phyloP scores from a whole-genome alignment of 2,888 invertebrate genomes.

The Rapana venosa region DNA sequence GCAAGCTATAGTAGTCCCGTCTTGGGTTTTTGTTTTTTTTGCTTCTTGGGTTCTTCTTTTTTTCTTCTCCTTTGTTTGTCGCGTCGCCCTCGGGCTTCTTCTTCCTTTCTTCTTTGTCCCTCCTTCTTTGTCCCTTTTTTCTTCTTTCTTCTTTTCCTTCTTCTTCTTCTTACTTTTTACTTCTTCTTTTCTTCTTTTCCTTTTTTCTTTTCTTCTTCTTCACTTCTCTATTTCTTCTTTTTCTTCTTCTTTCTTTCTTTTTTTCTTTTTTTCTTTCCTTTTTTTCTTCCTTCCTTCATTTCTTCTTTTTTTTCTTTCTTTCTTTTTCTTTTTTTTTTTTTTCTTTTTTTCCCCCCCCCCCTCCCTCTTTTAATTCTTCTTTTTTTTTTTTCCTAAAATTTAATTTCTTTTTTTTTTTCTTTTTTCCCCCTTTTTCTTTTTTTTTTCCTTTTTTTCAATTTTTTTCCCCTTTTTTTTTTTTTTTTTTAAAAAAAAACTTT shows the following conservation, averaged over 20 bases:
- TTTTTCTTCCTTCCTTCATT: neutral
- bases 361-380: neutral
- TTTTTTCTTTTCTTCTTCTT: neutral
- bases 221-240: slow-evolving; percentile 9
- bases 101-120: neutral
- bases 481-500: too few species aligned
- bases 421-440: slow-evolving; percentile 20
- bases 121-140: neutral
- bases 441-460: neutral
- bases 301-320: slow-evolving; percentile 3
- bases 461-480: neutral
- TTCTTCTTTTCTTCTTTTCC: slow-evolving; percentile 11
- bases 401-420: neutral
- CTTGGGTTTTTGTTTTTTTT: too few species aligned
- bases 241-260: neutral
- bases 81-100: too few species aligned
- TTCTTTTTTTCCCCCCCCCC: neutral
- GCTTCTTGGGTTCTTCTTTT: too few species aligned
- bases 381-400: too few species aligned
- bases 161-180: neutral
- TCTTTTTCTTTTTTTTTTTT: neutral
- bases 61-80: too few species aligned
- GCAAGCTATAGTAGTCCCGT: too few species aligned
- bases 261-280: neutral
- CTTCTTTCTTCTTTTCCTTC: too few species aligned